phyloP scores from a whole-genome alignment of 2,797 vertebrate species.

The Monodelphis domestica region DNA sequence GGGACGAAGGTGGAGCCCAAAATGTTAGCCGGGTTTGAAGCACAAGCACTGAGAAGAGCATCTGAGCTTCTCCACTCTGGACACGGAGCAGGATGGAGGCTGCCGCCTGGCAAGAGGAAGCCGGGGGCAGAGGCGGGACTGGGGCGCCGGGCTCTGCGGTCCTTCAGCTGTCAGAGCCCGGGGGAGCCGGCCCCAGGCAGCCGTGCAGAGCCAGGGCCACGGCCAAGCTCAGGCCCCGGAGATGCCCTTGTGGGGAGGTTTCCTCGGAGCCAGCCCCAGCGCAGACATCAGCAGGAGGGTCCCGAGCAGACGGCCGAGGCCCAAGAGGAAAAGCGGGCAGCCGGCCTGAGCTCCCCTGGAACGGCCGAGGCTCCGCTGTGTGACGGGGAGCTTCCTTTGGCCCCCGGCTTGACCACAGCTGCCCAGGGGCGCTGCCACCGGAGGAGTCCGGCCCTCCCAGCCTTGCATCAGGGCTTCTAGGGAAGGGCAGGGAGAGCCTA shows the following conservation, averaged over 20 bases:
- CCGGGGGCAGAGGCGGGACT: neutral
- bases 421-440: neutral
- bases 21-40: no score
- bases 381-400: neutral
- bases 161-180: neutral
- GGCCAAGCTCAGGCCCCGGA: no score
- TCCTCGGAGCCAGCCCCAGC: neutral
- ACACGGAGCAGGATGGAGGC: no score
- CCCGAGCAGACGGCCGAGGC: neutral
- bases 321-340: no score
- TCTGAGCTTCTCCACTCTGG: rapidly evolving
- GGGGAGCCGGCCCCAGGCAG: neutral
- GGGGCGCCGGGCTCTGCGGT: neutral
- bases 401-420: neutral
- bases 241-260: no score
- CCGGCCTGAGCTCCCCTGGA: no score
- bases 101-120: neutral
- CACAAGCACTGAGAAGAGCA: neutral
- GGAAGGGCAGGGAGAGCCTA: neutral
- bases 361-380: neutral
- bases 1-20: no score
- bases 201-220: no score
- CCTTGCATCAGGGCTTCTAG: neutral
- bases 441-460: neutral
- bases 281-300: no score